These are phyloP conservation scores for Zaprionus lineosus DNA, from an alignment of 2,888 invertebrate genomes.

Conservation along the genomic window DNA sequence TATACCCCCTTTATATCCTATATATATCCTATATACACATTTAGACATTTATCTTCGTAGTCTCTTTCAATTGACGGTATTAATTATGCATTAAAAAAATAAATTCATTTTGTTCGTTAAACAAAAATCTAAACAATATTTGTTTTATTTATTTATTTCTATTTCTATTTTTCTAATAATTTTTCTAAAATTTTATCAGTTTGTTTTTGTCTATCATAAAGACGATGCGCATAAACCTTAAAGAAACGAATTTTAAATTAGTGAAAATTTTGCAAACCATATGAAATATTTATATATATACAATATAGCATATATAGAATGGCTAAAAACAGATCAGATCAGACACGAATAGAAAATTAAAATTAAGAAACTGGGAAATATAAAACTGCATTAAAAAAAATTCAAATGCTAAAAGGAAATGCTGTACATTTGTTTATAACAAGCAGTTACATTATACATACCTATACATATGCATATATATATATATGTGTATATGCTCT, in stretches of 20 bases:
- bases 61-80: constrained; percentile 76
- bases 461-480: constrained; percentile 22
- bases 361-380: constrained; percentile 21
- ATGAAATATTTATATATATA: constrained; percentile 43
- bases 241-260: constrained; percentile 83
- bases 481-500: constrained; percentile 17
- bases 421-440: constrained; percentile 66
- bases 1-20: constrained; percentile 27
- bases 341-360: constrained; percentile 10
- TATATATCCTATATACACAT: constrained; percentile 22
- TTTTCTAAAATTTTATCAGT: not conserved
- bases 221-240: constrained; percentile 64
- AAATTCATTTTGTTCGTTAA: constrained; percentile 77
- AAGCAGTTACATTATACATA: constrained; percentile 40
- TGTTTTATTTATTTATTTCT: constrained; percentile 47
- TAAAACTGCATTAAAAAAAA: too few relatives aligned
- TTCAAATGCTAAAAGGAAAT: constrained; percentile 20
- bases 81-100: constrained; percentile 73
- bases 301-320: constrained; percentile 28
- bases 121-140: constrained; percentile 42
- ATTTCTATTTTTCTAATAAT: not conserved
- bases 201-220: constrained; percentile 17
- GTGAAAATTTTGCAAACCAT: constrained; percentile 78
- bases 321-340: constrained; percentile 10
- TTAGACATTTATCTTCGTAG: constrained; percentile 51